Percentiles rank a stretch among this genome's conserved stretches.
phyloP scores from a whole-genome alignment of 2,113 vertebrate genomes.

The Ivindomyrus marchei region DNA sequence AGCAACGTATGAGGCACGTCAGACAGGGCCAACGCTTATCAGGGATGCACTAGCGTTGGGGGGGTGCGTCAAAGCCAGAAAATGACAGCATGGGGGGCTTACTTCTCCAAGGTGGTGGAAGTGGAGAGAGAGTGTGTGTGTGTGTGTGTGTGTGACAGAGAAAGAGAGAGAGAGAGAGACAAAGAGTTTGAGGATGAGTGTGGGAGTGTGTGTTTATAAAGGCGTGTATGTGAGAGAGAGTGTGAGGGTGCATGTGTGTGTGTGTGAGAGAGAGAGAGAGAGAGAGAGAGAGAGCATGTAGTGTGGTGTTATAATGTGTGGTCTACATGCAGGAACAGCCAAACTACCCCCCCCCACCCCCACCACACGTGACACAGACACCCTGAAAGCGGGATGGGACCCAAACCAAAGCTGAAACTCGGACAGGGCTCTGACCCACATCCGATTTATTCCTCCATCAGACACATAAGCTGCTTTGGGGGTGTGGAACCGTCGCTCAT shows the following conservation, averaged over 20 bases:
- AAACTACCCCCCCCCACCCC: neutral
- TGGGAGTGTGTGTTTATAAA: neutral
- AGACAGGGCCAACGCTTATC: neutral
- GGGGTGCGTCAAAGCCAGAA: neutral
- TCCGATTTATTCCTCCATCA: constrained; percentile 29
- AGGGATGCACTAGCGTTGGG: neutral
- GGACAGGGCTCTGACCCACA: constrained; percentile 29
- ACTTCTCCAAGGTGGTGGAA: neutral
- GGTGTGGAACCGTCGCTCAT: constrained; percentile 23
- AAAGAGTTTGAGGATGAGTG: neutral
- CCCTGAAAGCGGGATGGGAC: neutral
- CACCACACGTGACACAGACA: neutral
- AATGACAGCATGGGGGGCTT: neutral
- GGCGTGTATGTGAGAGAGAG: neutral
- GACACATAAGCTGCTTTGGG: constrained; percentile 38
- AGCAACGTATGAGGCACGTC: constrained; percentile 29
- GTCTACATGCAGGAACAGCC: neutral
- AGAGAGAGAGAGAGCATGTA: neutral
- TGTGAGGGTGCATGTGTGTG: neutral
- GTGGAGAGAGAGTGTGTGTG: neutral
- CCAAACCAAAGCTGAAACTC: neutral
- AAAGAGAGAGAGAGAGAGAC: neutral
- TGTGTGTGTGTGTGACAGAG: neutral
- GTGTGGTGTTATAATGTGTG: neutral
- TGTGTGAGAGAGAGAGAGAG: neutral